Evolutionary conservation across 2,888 invertebrate species (phyloP).

Genomic region (Schizaphis graminum): DNA sequence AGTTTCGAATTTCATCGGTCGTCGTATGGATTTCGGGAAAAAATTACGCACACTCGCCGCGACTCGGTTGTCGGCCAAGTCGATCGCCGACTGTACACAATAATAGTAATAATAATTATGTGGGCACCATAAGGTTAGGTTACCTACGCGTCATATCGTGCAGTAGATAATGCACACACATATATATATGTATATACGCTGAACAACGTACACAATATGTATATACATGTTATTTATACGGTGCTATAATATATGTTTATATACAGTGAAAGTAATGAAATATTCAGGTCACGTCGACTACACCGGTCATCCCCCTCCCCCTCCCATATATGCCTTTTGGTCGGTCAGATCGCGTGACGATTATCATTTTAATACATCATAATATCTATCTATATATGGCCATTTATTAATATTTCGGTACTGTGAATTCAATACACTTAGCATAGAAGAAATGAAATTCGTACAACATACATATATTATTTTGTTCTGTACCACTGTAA

Average conservation of each 20-base stretch:
- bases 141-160: not conserved
- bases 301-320: not conserved
- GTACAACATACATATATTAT: not conserved
- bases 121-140: too few species aligned
- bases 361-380: not conserved
- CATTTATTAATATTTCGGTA: not conserved
- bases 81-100: not conserved
- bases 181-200: not conserved
- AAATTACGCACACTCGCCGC: not conserved
- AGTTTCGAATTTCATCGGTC: constrained; percentile 35
- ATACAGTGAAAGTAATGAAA: constrained; percentile 53
- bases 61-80: not conserved
- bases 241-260: not conserved
- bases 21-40: constrained; percentile 11
- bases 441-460: not conserved
- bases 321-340: not conserved
- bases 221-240: not conserved
- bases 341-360: constrained; percentile 10
- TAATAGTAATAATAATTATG: not conserved
- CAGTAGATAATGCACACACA: not conserved
- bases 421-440: not conserved
- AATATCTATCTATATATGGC: not conserved
- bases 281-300: constrained; percentile 48
- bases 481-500: not conserved
- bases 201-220: not conserved